Evolutionary conservation across 1,140 invertebrate species (phyloP), one percentile per base, ranked within the genome.

Genomic region (Drosophila sproati): DNA sequence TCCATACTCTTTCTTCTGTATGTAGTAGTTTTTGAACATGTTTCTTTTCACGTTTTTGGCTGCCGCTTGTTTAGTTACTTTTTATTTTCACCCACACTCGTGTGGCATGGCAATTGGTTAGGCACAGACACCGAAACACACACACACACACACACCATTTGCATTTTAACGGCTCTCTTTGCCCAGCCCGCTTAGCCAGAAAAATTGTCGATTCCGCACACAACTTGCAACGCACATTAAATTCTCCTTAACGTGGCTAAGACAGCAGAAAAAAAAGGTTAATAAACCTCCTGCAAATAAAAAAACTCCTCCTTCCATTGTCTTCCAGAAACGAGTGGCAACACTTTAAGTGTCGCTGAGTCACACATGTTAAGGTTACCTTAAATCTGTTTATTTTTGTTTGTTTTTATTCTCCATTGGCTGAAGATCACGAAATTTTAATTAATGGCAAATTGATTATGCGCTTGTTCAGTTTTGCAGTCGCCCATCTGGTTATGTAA

Each of bases 241-340:
- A 88, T 88, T 89, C 83, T 83, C 83, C 77, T 74, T 89, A 83
- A 88, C 83, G 85, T 88, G 80, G 80, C 83, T 83, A 83, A 88
- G 80, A 80, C 85, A 64, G 20, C 50, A 39, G 68, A 10, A 62
- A 50, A 47, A 68, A 74, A 68, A 80, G 83, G 83, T 88, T 88
- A 89, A 89, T 88, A 88, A 88, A 88, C 83, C 83, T 57, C 61
- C 43, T 41, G 54, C 20, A 31, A 43, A 43, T 3, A n/a, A 8
- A 3, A 8, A 43, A 35, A 56, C 69, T 67, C 45, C 69, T 60
- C 55, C 66, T 52, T 78, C 68, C 48, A 80, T 62, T 57, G 48
- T 10, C 31, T 86, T 80, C 78, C 77, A 85, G 76, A 67, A 60
- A 52, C 61, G 32, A 41, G 12, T 59, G 50, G 55, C 67, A 62